phyloP scores from a whole-genome alignment of 1,140 invertebrate species.

The Cydia strobilella region DNA sequence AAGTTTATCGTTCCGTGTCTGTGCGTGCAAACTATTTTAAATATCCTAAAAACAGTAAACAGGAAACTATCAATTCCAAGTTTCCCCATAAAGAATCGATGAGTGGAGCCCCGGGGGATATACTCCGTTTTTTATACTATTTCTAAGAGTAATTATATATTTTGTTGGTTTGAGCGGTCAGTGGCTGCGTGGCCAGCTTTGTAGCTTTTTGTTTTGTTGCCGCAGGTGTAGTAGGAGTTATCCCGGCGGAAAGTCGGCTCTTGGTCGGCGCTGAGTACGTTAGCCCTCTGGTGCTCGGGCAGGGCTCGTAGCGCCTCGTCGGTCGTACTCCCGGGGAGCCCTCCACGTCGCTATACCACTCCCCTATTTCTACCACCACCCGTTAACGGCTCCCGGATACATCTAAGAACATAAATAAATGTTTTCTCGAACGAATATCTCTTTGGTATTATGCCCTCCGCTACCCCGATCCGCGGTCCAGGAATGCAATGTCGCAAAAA shows the following conservation, averaged over 20 bases:
- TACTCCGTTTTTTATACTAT: conserved; percentile 49
- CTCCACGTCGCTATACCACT: conserved; percentile 52
- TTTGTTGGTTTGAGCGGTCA: conserved; percentile 54
- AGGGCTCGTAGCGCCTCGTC: conserved; percentile 59
- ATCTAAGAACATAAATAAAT: conserved; percentile 72
- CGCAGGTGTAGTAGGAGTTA: conserved; percentile 78
- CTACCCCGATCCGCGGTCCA: conserved; percentile 55
- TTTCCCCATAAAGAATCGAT: conserved; percentile 67
- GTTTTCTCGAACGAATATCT: conserved; percentile 65
- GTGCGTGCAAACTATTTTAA: conserved; percentile 67
- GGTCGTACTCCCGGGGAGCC: conserved; percentile 43
- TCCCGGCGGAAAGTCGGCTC: conserved; percentile 73
- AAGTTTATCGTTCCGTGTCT: conserved; percentile 56
- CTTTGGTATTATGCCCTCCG: conserved; percentile 69
- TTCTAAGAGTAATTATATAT: conserved; percentile 47
- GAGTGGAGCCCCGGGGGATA: conserved; percentile 49
- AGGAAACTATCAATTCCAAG: conserved; percentile 66
- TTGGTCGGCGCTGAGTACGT: conserved; percentile 75
- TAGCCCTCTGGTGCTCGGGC: conserved; percentile 64
- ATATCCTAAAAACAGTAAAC: conserved; percentile 63
- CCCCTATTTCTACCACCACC: conserved; percentile 52
- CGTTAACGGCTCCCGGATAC: conserved; percentile 69
- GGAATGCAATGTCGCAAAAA: conserved; percentile 76
- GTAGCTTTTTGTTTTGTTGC: conserved; percentile 78
- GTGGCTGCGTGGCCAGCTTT: conserved; percentile 65